phyloP scores from a whole-genome alignment of 1,140 invertebrate species.

The Euglossa dilemma region DNA sequence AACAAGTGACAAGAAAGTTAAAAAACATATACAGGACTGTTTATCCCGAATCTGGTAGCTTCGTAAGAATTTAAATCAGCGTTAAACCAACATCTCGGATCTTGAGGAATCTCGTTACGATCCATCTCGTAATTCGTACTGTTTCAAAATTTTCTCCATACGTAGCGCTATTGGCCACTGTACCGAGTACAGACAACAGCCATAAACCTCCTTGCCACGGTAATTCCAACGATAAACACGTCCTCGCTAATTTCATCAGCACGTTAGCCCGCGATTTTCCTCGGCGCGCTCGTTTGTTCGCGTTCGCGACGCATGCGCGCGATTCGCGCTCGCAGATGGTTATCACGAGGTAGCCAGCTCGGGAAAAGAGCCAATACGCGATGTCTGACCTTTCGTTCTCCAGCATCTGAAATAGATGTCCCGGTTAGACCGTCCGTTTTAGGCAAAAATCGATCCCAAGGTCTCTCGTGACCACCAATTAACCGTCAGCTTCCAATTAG shows the following conservation, averaged over 20 bases:
- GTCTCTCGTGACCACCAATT: constrained; percentile 1
- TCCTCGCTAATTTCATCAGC: constrained; percentile 54
- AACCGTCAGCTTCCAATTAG: constrained; percentile 33
- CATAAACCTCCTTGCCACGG: not conserved
- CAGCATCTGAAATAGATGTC: constrained; percentile 3
- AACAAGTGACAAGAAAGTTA: too few relatives aligned
- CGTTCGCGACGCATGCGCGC: constrained; percentile 12
- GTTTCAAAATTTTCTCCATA: too few relatives aligned
- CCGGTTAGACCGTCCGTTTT: constrained; percentile 23
- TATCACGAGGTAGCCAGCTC: not conserved
- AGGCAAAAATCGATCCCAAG: constrained; percentile 17
- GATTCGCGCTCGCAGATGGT: not conserved
- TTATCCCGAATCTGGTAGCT: too few relatives aligned
- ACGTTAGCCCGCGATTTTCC: constrained; percentile 28
- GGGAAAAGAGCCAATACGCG: not conserved
- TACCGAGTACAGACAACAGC: constrained; percentile 1
- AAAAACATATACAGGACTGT: too few relatives aligned
- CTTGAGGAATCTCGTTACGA: too few relatives aligned
- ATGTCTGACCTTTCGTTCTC: constrained; percentile 6
- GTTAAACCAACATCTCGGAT: too few relatives aligned
- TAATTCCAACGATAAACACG: constrained; percentile 60
- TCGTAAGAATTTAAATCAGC: too few relatives aligned
- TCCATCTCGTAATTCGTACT: too few relatives aligned
- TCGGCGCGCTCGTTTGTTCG: constrained; percentile 14
- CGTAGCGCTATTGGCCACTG: not conserved